These are phyloP conservation scores for Eremophila alpestris DNA, from an alignment of 2,797 vertebrate species.

Conservation along the genomic window DNA sequence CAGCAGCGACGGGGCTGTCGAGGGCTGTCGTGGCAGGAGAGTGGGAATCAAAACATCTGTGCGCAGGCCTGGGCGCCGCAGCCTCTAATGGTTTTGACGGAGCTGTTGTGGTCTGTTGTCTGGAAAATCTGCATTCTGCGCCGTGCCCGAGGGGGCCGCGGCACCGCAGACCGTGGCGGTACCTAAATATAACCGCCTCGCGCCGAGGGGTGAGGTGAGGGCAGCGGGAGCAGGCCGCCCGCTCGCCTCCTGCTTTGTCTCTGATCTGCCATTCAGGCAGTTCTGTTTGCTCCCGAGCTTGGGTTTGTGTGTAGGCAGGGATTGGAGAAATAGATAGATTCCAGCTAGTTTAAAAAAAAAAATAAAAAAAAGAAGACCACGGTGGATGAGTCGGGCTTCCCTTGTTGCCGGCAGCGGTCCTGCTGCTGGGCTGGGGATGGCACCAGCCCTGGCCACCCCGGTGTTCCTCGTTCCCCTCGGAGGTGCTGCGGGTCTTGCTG, in stretches of 20 bases:
- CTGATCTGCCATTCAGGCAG: slow-evolving; percentile 24
- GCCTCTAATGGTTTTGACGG: slow-evolving; percentile 42
- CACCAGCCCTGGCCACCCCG: neutral
- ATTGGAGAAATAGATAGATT: slow-evolving; percentile 30
- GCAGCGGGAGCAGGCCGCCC: slow-evolving; percentile 19
- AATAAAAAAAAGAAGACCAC: neutral
- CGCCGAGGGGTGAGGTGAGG: slow-evolving; percentile 55
- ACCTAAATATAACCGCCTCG: slow-evolving; percentile 62
- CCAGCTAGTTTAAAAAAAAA: neutral
- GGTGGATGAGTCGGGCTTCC: neutral
- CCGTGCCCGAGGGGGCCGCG: slow-evolving; percentile 48
- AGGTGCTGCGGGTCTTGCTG: neutral
- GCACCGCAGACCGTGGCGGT: slow-evolving; percentile 34
- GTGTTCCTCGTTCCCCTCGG: fast-evolving
- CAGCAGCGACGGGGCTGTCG: neutral
- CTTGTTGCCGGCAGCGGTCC: fast-evolving
- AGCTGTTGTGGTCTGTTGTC: slow-evolving; percentile 63
- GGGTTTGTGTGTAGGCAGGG: slow-evolving; percentile 41
- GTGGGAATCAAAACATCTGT: slow-evolving; percentile 63
- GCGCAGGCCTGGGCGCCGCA: slow-evolving; percentile 35
- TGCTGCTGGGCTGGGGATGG: neutral
- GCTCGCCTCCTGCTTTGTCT: slow-evolving; percentile 36
- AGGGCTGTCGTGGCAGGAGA: slow-evolving; percentile 54
- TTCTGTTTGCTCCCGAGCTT: slow-evolving; percentile 24
- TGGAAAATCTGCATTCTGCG: slow-evolving; percentile 57